phyloP scores from a whole-genome alignment of 1,140 invertebrate genomes.

The Heliconius melpomene region DNA sequence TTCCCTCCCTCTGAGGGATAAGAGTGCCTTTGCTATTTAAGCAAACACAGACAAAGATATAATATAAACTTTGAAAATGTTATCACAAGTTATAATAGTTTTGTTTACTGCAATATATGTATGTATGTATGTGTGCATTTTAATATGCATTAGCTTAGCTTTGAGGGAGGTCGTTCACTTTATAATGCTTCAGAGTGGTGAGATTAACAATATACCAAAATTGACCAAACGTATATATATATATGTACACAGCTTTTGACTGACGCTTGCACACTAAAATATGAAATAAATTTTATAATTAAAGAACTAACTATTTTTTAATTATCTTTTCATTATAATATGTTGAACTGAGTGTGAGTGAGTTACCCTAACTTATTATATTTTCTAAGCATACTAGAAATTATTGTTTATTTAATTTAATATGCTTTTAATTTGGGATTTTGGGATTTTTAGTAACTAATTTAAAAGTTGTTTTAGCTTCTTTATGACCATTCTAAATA shows the following conservation, averaged over 20 bases:
- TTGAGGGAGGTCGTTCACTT: slow-evolving; percentile 17
- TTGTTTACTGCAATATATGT: not conserved
- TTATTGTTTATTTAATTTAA: too few species aligned
- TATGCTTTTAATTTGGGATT: too few species aligned
- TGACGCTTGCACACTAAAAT: not conserved
- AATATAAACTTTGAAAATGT: slow-evolving; percentile 9
- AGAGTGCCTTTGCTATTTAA: too few species aligned
- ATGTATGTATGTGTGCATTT: not conserved
- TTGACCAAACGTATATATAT: not conserved
- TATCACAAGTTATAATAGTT: slow-evolving; percentile 5
- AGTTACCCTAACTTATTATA: too few species aligned
- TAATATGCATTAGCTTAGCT: slow-evolving; percentile 18
- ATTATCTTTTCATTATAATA: too few species aligned
- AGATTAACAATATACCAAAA: slow-evolving; percentile 1
- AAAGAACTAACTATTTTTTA: too few species aligned
- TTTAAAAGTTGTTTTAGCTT: too few species aligned
- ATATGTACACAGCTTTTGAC: not conserved
- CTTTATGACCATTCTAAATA: too few species aligned
- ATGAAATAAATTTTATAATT: not conserved
- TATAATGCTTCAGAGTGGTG: slow-evolving; percentile 1
- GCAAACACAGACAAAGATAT: not conserved
- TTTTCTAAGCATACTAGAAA: too few species aligned
- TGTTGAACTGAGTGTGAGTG: too few species aligned
- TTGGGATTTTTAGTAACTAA: too few species aligned
- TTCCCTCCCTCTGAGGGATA: too few species aligned